Conservation (phyloP, 2,797 vertebrate species). For the Amphiprion clarkii region DNA sequence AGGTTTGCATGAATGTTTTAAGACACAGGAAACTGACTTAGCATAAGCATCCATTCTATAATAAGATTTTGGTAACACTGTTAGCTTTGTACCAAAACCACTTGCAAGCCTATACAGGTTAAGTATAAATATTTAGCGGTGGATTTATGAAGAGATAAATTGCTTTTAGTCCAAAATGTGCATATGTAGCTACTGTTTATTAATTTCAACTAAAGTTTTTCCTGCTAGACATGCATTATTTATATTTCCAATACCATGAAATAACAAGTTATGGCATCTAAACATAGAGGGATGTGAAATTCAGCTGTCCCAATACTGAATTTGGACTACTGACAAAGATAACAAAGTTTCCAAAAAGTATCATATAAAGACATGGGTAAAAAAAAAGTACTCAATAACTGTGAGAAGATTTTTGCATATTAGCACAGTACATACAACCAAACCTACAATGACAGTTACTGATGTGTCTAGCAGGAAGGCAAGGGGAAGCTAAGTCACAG, state of each 20-base stretch:
- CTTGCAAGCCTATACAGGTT: too few relatives aligned
- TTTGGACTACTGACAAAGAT: not conserved
- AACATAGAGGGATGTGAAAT: not conserved
- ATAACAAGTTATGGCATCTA: too few relatives aligned
- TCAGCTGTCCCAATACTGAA: not conserved
- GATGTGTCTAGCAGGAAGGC: conserved; percentile 26
- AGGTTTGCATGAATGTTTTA: too few relatives aligned
- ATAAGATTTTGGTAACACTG: too few relatives aligned
- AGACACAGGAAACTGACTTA: too few relatives aligned
- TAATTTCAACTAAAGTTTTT: too few relatives aligned
- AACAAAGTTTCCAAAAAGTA: not conserved
- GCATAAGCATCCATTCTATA: too few relatives aligned
- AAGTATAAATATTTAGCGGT: not conserved
- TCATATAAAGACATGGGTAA: conserved; percentile 15
- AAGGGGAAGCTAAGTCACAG: conserved; percentile 33
- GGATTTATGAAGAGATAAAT: not conserved
- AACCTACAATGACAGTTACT: conserved; percentile 17
- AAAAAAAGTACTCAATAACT: conserved; percentile 18
- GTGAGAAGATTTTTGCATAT: conserved; percentile 10
- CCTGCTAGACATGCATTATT: not conserved
- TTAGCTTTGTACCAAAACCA: too few relatives aligned
- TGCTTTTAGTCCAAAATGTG: not conserved
- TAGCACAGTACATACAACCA: not conserved
- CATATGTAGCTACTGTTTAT: too few relatives aligned
- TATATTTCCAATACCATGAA: not conserved